A percentile compares a stretch with the other conserved stretches of the same genome.
phyloP scores from a whole-genome alignment of 2,797 vertebrate genomes.

The Sphaeramia orbicularis region DNA sequence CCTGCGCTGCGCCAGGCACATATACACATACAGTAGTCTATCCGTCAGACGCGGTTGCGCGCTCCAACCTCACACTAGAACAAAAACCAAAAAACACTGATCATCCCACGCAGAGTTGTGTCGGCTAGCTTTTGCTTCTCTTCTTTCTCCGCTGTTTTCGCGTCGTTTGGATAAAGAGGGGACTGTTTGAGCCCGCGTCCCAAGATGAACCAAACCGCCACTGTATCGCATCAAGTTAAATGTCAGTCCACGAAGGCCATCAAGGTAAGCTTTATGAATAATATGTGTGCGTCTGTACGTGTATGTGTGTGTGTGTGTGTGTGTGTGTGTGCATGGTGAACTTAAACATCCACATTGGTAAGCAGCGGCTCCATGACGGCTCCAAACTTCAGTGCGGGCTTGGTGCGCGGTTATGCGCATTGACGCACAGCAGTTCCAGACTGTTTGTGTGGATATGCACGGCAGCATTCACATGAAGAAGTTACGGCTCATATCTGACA shows the following conservation, averaged over 20 bases:
- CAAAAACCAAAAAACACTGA: conserved; percentile 17
- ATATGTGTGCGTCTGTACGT: not conserved
- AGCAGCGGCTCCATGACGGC: conserved; percentile 6
- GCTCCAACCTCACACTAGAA: conserved; percentile 31
- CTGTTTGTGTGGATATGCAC: not conserved
- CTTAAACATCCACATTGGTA: not conserved
- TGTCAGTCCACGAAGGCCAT: conserved; percentile 90
- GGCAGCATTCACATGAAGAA: not conserved
- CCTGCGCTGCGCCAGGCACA: conserved; percentile 21
- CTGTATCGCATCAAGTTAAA: conserved; percentile 93
- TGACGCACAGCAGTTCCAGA: conserved; percentile 62
- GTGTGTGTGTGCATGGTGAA: too few relatives aligned
- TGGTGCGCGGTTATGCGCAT: conserved; percentile 58
- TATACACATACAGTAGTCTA: conserved; percentile 4
- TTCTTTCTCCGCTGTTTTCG: conserved; percentile 5
- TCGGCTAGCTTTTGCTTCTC: conserved; percentile 12
- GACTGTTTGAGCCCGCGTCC: conserved; percentile 60
- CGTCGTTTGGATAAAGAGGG: conserved; percentile 54
- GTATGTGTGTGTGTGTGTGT: too few relatives aligned
- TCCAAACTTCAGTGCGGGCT: conserved; percentile 45
- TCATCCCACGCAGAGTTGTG: conserved; percentile 26
- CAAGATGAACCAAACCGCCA: conserved; percentile 95
- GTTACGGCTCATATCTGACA: not conserved
- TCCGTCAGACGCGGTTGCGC: conserved; percentile 59
- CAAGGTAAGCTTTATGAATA: conserved; percentile 83